phyloP scores from a whole-genome alignment of 2,888 invertebrate species.

The Clitarchus hookeri region DNA sequence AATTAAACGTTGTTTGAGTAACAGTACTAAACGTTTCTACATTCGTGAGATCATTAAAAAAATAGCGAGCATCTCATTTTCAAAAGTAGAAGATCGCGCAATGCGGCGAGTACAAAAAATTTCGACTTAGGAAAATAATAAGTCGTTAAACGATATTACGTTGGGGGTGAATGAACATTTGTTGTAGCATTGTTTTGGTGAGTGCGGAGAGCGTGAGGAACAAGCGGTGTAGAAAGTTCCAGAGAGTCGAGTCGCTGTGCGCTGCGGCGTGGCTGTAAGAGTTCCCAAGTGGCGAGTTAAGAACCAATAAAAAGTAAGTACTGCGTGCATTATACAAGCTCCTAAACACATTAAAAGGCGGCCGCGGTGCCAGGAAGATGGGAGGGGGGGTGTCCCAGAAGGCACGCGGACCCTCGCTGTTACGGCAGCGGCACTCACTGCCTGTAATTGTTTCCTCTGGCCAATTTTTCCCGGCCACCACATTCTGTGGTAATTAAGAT shows the following conservation, averaged over 20 bases:
- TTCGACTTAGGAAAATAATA: not conserved
- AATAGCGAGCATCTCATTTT: too few relatives aligned
- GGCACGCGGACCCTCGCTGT: not conserved
- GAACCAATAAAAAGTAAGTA: constrained; percentile 14
- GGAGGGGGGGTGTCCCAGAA: not conserved
- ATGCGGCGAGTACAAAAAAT: not conserved
- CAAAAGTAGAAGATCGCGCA: too few relatives aligned
- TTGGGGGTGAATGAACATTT: not conserved
- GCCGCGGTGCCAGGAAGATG: too few relatives aligned
- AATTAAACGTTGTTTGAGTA: too few relatives aligned
- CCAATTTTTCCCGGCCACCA: constrained; percentile 4
- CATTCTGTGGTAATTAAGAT: constrained; percentile 9
- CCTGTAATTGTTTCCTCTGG: not conserved
- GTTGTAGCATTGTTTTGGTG: not conserved
- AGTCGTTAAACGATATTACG: not conserved
- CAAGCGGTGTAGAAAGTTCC: not conserved
- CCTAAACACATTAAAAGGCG: not conserved
- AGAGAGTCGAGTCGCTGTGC: not conserved
- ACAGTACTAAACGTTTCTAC: too few relatives aligned
- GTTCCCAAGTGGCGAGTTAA: not conserved
- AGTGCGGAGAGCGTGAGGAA: not conserved
- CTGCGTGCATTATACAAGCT: not conserved
- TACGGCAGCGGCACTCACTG: too few relatives aligned
- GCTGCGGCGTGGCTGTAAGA: not conserved
- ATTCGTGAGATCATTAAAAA: too few relatives aligned